Evolutionary conservation across 2,888 invertebrate genomes (phyloP), one percentile per base, ranked within the genome.

Genomic region (Halictus ligatus): DNA sequence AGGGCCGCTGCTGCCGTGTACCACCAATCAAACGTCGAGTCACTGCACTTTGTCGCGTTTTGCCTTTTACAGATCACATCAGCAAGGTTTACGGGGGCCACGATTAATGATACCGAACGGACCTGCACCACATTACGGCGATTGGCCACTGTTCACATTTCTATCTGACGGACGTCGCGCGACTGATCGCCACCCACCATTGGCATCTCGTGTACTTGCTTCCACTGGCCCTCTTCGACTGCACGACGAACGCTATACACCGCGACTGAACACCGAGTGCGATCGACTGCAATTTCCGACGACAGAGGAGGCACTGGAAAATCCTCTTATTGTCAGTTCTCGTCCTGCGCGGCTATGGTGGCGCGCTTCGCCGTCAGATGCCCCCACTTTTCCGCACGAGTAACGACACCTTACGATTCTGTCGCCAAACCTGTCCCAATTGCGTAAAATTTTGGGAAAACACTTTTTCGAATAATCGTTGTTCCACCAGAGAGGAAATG

Each of bases 1-100:
- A 88, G 81, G 82, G 81, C 81, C 79, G 82, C 87, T 83, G 40
- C 78, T 88, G 85, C 87, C 87, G 75, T 89, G 83, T 80, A 89
- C 88, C 75, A 74, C 88, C 79, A 88, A 90, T 90, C 86, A 84
- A 82, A 90, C 60, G 81, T 83, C 84, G 81, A 88, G 87, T 80
- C 88, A 88, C 88, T 78, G 88, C 84, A 84, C 88, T 89, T 81
- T 74, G 81, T 78, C 80, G 64, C 72, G 48, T 79, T 54, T 58
- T 69, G 74, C 75, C 64, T 75, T 54, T 83, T 76, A 69, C 71
- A 54, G 78, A 73, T 87, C 87, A 89, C 89, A 89, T 89, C 88
- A 84, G 88, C 73, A 73, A 71, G 78, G 75, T 78, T 50, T 46
- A 48, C 73, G 54, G 60, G 25, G 60, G 25, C 67, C 67, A 40